phyloP scores from a whole-genome alignment of 1,140 invertebrate genomes.

The Steinernema khuongi region DNA sequence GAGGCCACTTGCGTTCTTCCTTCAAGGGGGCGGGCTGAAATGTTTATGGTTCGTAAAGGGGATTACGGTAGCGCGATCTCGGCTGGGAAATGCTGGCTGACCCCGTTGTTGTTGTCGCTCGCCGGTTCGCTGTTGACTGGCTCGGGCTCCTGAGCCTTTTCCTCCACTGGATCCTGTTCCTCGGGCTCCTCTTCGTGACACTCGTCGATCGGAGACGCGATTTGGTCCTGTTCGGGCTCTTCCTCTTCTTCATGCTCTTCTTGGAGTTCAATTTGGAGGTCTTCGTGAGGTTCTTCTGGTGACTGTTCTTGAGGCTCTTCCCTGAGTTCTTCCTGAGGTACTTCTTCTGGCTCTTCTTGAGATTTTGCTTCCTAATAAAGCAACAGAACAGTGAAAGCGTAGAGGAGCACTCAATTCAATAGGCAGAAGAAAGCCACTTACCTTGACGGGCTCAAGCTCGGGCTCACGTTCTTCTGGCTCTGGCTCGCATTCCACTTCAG shows the following conservation, averaged over 20 bases:
- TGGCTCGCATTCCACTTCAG: too few species aligned
- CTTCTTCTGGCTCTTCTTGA: too few species aligned
- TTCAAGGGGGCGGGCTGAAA: neutral
- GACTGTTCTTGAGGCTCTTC: too few species aligned
- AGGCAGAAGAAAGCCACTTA: too few species aligned
- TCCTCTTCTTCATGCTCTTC: neutral
- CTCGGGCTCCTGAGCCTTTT: neutral
- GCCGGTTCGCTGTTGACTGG: neutral
- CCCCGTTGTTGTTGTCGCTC: neutral
- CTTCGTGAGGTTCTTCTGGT: neutral
- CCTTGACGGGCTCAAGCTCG: too few species aligned
- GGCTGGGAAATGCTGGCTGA: neutral
- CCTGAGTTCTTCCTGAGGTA: too few species aligned
- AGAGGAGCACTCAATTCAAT: too few species aligned
- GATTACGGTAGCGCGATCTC: neutral
- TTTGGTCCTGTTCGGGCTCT: neutral
- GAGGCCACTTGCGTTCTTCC: conserved; percentile 12
- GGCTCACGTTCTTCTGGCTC: too few species aligned
- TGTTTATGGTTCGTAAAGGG: neutral
- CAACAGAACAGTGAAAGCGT: too few species aligned
- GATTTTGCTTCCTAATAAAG: too few species aligned
- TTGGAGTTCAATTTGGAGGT: neutral
- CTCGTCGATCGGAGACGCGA: neutral
- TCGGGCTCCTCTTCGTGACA: neutral
- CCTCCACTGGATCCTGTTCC: neutral